Evolutionary conservation across 2,888 invertebrate genomes (phyloP).

Genomic region (Shargacucullia verbasci): DNA sequence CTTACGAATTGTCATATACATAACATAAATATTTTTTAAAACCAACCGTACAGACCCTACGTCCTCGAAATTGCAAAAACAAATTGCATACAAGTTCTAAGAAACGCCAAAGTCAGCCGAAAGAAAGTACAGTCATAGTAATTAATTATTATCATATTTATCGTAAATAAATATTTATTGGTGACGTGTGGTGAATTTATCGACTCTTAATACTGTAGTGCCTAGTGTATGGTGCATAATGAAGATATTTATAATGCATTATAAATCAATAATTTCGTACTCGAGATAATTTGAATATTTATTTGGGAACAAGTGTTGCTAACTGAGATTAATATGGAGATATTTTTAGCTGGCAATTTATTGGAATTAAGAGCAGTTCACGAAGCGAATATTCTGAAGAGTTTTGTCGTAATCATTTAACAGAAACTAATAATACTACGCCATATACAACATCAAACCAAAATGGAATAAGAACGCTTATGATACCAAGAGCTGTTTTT

Average conservation of each 20-base stretch:
- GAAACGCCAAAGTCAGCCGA: slow-evolving; percentile 73
- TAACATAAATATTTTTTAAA: slow-evolving; percentile 2
- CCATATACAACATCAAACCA: too few species aligned
- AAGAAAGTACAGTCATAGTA: slow-evolving; percentile 66
- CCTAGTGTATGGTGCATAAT: slow-evolving; percentile 60
- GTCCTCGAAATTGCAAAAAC: slow-evolving; percentile 63
- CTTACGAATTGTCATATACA: background rate
- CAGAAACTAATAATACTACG: too few species aligned
- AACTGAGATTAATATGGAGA: slow-evolving; percentile 6
- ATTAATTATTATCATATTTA: slow-evolving; percentile 75
- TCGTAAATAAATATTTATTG: slow-evolving; percentile 80
- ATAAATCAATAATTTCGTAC: slow-evolving; percentile 59
- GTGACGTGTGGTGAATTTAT: slow-evolving; percentile 70
- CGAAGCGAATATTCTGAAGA: background rate
- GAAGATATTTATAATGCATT: slow-evolving; percentile 65
- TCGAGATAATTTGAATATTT: slow-evolving; percentile 53
- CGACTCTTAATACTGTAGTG: slow-evolving; percentile 56
- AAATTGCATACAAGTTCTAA: slow-evolving; percentile 82
- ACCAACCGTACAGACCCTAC: slow-evolving; percentile 62
- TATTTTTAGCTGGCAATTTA: slow-evolving; percentile 25
- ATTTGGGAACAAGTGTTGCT: slow-evolving; percentile 29
- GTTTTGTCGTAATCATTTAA: too few species aligned
- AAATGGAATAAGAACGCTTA: too few species aligned
- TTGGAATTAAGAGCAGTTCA: background rate
- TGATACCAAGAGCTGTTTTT: too few species aligned